Conservation (phyloP, 2,888 invertebrate genomes). For the Rosalia funebris region DNA sequence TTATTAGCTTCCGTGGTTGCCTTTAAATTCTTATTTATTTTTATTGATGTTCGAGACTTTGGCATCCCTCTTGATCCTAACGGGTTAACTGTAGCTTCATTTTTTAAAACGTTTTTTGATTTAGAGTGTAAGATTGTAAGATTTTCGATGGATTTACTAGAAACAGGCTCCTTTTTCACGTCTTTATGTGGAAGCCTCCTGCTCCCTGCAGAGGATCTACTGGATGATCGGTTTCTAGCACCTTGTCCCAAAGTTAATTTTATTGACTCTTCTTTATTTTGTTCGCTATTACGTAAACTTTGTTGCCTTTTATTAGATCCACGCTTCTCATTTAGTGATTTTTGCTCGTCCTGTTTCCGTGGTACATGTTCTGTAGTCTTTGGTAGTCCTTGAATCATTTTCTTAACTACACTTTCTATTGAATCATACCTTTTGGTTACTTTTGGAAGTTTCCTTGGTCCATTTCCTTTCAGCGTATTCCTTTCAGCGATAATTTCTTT, state of each 20-base stretch:
- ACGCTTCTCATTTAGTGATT: not conserved
- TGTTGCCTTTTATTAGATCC: not conserved
- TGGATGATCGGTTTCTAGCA: not conserved
- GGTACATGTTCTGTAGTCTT: not conserved
- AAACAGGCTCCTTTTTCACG: not conserved
- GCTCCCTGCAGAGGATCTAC: not conserved
- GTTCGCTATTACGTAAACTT: not conserved
- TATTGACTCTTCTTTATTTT: not conserved
- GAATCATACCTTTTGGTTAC: slow-evolving; percentile 4
- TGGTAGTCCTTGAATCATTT: not conserved
- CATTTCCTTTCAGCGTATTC: not conserved
- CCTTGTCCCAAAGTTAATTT: not conserved
- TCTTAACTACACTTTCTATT: slow-evolving; percentile 19
- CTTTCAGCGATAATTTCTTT: not conserved
- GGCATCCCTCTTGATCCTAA: not conserved
- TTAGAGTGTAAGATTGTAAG: not conserved
- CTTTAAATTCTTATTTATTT: not conserved
- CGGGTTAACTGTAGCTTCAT: not conserved
- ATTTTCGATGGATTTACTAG: no score
- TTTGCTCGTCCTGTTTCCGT: not conserved
- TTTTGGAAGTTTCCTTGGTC: not conserved
- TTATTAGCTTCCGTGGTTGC: not conserved
- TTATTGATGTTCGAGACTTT: not conserved
- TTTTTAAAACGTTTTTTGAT: not conserved
- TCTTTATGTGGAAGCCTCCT: not conserved